phyloP scores from a whole-genome alignment of 2,888 invertebrate species.

The Didymodactylos carnosus region DNA sequence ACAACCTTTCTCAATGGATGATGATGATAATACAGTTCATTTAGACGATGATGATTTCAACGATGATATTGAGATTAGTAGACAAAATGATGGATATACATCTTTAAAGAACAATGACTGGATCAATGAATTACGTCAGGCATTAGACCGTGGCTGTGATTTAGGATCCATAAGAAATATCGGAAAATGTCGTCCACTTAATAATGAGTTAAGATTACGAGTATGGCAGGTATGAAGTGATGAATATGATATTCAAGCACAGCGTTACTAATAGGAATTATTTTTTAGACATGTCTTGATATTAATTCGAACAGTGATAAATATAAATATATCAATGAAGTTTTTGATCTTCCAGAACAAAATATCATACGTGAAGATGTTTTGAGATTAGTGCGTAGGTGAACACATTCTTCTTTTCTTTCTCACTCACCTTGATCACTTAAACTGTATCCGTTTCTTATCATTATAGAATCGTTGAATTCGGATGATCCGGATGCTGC shows the following conservation, averaged over 20 bases:
- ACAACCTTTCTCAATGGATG: background rate
- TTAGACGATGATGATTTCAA: background rate
- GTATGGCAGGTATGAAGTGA: slow-evolving; percentile 52
- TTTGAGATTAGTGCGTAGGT: background rate
- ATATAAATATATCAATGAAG: slow-evolving; percentile 41
- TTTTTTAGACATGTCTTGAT: slow-evolving; percentile 33
- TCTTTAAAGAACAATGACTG: slow-evolving; percentile 1
- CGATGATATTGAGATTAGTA: too few relatives aligned
- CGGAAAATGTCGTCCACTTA: slow-evolving; percentile 62
- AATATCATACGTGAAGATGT: slow-evolving; percentile 55
- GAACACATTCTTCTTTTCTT: background rate
- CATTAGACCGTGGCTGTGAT: slow-evolving; percentile 40
- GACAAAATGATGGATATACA: too few relatives aligned
- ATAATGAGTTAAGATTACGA: slow-evolving; percentile 58
- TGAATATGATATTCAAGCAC: background rate
- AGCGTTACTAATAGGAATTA: background rate
- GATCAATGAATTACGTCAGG: slow-evolving; percentile 7
- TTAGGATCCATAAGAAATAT: slow-evolving; percentile 64
- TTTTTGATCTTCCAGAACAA: slow-evolving; percentile 85
- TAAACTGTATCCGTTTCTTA: background rate
- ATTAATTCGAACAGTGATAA: slow-evolving; percentile 56
- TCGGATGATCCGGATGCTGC: background rate
- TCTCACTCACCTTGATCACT: too few relatives aligned
- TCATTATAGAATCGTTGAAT: background rate
- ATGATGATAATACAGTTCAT: background rate